These are phyloP conservation scores for Calycopis cecrops DNA, from an alignment of 1,140 invertebrate genomes.

Conservation along the genomic window DNA sequence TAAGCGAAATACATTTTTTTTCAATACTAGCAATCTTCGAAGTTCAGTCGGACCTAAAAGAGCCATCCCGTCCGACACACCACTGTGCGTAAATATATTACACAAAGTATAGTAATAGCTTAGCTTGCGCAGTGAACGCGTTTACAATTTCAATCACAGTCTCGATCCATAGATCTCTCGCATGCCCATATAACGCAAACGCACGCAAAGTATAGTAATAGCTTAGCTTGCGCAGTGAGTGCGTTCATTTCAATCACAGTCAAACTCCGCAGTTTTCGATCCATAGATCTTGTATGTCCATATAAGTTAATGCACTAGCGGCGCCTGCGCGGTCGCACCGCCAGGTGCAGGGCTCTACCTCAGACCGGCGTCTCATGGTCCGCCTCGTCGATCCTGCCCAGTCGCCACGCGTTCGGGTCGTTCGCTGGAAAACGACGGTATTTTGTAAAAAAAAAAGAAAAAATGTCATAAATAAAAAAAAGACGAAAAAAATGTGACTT, in stretches of 20 bases:
- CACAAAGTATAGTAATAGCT: not conserved
- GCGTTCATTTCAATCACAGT: not conserved
- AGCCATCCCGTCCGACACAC: not conserved
- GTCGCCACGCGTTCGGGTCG: conserved; percentile 86
- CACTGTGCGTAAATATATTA: not conserved
- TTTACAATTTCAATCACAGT: not conserved
- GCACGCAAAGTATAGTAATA: not conserved
- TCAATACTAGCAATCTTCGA: no score
- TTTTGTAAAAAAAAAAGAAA: not conserved
- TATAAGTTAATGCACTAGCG: conserved; percentile 29
- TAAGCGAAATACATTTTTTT: no score
- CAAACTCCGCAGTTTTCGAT: not conserved
- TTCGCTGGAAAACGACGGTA: conserved; percentile 70
- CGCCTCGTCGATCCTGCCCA: conserved; percentile 87
- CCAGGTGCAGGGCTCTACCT: conserved; percentile 64
- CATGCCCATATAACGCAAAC: not conserved
- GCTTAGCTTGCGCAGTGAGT: conserved; percentile 2
- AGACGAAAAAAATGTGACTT: no score
- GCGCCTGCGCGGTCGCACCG: conserved; percentile 30
- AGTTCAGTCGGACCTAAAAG: not conserved
- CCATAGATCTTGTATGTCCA: not conserved
- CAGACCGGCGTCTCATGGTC: conserved; percentile 89
- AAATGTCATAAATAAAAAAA: no score
- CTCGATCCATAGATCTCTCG: not conserved
- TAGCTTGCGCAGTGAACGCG: conserved; percentile 1